Conservation (phyloP, 2,888 invertebrate species). For the Lasioglossum lativentre region DNA sequence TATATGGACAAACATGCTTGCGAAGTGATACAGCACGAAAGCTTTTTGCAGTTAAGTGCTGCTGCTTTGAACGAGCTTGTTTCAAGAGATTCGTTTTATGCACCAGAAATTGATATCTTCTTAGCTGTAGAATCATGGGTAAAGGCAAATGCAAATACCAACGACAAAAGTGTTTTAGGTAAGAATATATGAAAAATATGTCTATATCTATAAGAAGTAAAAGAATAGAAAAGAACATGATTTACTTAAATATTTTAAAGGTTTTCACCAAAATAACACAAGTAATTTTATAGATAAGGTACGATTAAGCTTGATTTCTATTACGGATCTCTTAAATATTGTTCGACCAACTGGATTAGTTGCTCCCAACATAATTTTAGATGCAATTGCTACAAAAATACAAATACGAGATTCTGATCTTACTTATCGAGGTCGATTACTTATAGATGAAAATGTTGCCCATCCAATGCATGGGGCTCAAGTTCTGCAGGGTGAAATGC, state of each 20-base stretch:
- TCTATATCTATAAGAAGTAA: neutral
- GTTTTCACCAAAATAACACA: conserved; percentile 29
- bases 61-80: conserved; percentile 94
- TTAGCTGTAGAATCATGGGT: conserved; percentile 95
- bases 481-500: conserved; percentile 96
- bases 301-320: conserved; percentile 94
- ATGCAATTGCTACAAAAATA: conserved; percentile 96
- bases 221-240: neutral
- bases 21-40: conserved; percentile 93
- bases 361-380: conserved; percentile 95
- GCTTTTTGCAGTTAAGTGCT: conserved; percentile 93
- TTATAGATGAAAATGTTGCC: conserved; percentile 97
- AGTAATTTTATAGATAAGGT: conserved; percentile 77
- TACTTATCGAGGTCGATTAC: conserved; percentile 93
- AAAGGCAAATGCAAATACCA: conserved; percentile 90
- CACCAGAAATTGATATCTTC: conserved; percentile 98
- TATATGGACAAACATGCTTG: conserved; percentile 96
- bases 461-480: conserved; percentile 92
- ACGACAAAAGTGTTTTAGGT: conserved; percentile 77
- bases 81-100: conserved; percentile 97
- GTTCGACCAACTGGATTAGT: conserved; percentile 95
- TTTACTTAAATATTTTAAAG: neutral
- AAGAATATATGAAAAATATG: conserved; percentile 23
- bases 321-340: conserved; percentile 94
- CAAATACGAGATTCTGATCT: conserved; percentile 92